Base-by-base conservation (phyloP, 64 coral and sea anemone genomes). In the Dendronephthya gigantea region DNA sequence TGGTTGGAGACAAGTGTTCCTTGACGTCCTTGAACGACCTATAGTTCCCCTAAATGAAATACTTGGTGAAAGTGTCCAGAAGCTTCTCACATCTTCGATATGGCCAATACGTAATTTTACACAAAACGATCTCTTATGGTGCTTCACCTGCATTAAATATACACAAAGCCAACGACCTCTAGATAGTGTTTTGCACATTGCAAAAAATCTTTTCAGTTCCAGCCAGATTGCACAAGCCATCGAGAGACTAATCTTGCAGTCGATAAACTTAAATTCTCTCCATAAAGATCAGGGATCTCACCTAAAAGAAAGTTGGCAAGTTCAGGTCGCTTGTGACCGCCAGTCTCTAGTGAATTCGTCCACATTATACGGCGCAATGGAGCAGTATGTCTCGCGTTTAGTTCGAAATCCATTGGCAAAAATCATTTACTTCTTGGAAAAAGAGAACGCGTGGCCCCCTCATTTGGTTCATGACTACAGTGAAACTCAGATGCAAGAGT, bases 1-100 rank as follows among this genome's bases (percentile, higher is more conserved):
- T 75, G 92, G 92, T 56, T 94, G 92, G 92, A 94, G 82, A 33
- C 92, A 94, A 83, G 89, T 86, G 0, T 88, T 90, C 72, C 88
- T 94, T 68, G 92, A 94, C 84, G 89, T 90, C 52, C 87, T 94
- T 33, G 89, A 94, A 58, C 29, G 66, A 32, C 86, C 92, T 1
- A 17, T 38, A 40, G 45, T 94, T 35, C 25, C 81, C 5, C 49
- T 94, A n/a, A 94, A 86, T 28, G 52, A 86, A 13, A 74, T 88
- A 84, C 90, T 90, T 35, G 74, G 85, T 23, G 38, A 59, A 22
- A 84, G 49, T 56, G 29, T 94, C 39, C 52, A 40, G 32, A 86
- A 88, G 41, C 45, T 94, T 31, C 51, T 94, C 9, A 84, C 89
- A 39, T 86, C 86, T 27, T 50, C 88, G 9, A 81, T 70, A 2